Conservation (phyloP, 2,888 invertebrate genomes). For the Atherix ibis region DNA sequence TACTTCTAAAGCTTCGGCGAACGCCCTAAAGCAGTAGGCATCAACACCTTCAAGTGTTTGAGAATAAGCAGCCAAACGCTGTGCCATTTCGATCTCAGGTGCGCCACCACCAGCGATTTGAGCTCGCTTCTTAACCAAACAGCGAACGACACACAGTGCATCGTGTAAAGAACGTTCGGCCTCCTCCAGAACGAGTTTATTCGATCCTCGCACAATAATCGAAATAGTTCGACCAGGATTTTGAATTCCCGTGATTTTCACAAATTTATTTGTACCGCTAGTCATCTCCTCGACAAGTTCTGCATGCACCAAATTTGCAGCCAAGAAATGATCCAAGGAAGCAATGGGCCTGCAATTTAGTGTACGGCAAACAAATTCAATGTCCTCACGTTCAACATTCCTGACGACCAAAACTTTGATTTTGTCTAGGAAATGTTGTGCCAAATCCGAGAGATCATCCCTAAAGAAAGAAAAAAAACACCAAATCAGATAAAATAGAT, state of each 20-base stretch:
- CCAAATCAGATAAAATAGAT: no score
- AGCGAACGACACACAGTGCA: conserved; percentile 81
- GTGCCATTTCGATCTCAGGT: conserved; percentile 88
- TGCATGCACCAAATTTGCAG: conserved; percentile 82
- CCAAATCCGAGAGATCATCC: conserved; percentile 93
- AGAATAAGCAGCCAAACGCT: conserved; percentile 65
- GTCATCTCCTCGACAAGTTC: conserved; percentile 89
- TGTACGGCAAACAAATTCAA: conserved; percentile 94
- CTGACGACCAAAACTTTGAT: conserved; percentile 97
- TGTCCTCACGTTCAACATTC: conserved; percentile 95
- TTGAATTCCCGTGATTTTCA: conserved; percentile 81
- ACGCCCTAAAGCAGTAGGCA: conserved; percentile 89
- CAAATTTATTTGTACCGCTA: conserved; percentile 76
- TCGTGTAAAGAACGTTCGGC: conserved; percentile 87
- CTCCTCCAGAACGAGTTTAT: conserved; percentile 77
- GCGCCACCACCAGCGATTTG: conserved; percentile 94
- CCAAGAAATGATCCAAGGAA: conserved; percentile 90
- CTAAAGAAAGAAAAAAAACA: conserved; percentile 37
- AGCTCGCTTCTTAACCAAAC: conserved; percentile 85
- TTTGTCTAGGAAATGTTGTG: conserved; percentile 95
- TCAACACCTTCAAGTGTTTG: conserved; percentile 79
- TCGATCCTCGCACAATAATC: conserved; percentile 72
- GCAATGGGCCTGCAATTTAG: conserved; percentile 91
- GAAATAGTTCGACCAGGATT: conserved; percentile 83
- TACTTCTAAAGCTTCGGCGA: conserved; percentile 89